Evolutionary conservation across 2,113 vertebrate species (phyloP).

Genomic region (Anthoscopus minutus): DNA sequence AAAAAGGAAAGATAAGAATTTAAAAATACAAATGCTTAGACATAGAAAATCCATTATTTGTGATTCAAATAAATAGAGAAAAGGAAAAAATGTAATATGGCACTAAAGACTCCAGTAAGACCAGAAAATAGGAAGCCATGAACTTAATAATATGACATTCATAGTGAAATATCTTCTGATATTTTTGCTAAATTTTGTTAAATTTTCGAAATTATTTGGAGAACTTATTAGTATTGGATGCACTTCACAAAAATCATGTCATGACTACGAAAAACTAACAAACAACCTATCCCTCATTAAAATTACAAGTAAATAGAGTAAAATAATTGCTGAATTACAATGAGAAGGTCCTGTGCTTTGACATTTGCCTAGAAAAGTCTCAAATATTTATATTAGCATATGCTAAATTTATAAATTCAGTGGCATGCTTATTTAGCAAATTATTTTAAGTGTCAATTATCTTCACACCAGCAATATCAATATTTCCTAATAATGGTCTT

Average conservation of each 20-base stretch:
- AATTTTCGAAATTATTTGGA: background rate
- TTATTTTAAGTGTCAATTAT: background rate
- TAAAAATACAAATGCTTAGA: background rate
- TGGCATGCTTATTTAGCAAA: background rate
- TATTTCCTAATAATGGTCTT: background rate
- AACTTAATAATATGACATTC: background rate
- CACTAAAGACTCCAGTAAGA: background rate
- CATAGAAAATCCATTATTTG: background rate
- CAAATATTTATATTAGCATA: background rate
- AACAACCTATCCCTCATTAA: accelerated
- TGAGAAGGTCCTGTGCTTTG: background rate
- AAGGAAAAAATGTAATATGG: background rate
- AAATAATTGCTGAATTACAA: background rate
- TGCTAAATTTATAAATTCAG: background rate
- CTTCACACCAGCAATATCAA: background rate
- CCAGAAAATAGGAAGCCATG: background rate
- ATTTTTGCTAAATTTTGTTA: background rate
- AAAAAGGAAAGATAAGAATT: background rate
- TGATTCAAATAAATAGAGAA: background rate
- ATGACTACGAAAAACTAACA: background rate
- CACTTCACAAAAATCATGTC: background rate
- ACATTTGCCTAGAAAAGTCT: background rate
- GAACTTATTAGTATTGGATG: background rate
- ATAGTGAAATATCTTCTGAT: background rate
- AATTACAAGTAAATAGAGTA: background rate